Evolutionary conservation across 2,113 vertebrate species (phyloP), one percentile per base, ranked within the genome.

Genomic region (Zosterops japonicus): DNA sequence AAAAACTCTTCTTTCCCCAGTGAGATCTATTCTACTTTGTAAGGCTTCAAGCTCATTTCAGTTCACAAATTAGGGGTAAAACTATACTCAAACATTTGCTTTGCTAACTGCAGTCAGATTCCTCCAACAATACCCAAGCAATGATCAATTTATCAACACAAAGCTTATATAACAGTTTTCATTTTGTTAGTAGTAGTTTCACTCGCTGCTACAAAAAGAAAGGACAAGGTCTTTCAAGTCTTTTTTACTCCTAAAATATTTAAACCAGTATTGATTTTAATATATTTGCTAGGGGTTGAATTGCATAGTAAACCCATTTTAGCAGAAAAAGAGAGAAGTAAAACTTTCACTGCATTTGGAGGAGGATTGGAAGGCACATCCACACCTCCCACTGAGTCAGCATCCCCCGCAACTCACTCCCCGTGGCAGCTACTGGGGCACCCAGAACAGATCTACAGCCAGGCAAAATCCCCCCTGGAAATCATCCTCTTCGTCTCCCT

Each of bases 381-480:
- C 39, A 47, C 59, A 67, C 20, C 15, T 70, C 47, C 36, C 50
- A 33, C 28, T 13, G 23, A 53, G 22, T 11, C 71, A 72, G 13
- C 5, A 1, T 19, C 17, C 49, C 31, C 36, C 33, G 41, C 19
- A 76, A 33, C 14, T 71, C 63, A 15, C 12, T 72, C 28, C 8
- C 31, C 1, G 1, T 5, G 4, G 41, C 25, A 87, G 29, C 17
- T 18, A 12, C 46, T 55, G 33, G 25, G 41, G 49, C 42, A 63
- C n/a, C 49, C 44, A 42, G 29, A 65, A 18, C 36, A 77, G 24
- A 35, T 23, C n/a, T 52, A 36, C 31, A 77, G 41, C 36, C 4
- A 1, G 46, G 14, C 0, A 3, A 39, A 39, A 39, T 39, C 7
- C 35, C 36, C 15, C 19, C 42, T 20, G 12, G 10, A 46, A 52